phyloP scores from a whole-genome alignment of 1,140 invertebrate species.

The Palaemon carinicauda region DNA sequence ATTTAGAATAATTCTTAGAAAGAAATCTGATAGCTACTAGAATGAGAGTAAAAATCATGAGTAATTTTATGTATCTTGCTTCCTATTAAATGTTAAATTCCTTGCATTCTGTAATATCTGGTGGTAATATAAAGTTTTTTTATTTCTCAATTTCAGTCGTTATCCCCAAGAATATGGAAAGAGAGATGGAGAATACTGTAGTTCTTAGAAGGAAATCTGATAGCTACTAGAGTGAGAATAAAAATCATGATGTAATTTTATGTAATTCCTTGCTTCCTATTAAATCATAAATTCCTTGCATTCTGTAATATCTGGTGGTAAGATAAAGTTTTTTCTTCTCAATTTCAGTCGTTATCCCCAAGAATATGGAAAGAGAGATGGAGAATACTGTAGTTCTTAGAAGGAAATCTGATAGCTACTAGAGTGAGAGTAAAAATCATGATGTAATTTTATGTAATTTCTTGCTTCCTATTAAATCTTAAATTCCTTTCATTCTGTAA shows the following conservation, averaged over 20 bases:
- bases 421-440: too few relatives aligned
- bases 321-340: background rate
- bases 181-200: too few relatives aligned
- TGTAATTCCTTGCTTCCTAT: background rate
- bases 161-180: too few relatives aligned
- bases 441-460: background rate
- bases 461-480: background rate
- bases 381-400: too few relatives aligned
- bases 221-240: too few relatives aligned
- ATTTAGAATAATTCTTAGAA: too few relatives aligned
- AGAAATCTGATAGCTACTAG: too few relatives aligned
- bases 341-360: conserved; percentile 44
- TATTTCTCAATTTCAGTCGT: too few relatives aligned
- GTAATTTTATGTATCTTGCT: background rate
- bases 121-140: background rate
- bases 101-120: background rate
- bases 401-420: too few relatives aligned
- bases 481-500: background rate
- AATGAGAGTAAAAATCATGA: too few relatives aligned
- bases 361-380: conserved; percentile 45
- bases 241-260: background rate
- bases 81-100: background rate
- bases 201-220: too few relatives aligned
- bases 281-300: background rate
- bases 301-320: background rate